phyloP scores from a whole-genome alignment of 1,140 invertebrate genomes.

The Sminthurides bifidus region DNA sequence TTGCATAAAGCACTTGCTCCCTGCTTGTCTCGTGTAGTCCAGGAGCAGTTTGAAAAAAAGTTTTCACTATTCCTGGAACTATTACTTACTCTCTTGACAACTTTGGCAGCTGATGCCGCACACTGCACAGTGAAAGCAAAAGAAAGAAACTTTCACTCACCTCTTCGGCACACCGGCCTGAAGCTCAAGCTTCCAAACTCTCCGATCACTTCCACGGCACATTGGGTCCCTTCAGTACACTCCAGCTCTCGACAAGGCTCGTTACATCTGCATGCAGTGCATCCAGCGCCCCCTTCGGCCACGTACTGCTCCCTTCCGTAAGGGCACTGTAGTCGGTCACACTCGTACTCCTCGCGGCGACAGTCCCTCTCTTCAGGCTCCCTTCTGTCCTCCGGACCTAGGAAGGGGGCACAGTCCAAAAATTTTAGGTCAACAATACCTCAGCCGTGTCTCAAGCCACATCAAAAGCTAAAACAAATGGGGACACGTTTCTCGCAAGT shows the following conservation, averaged over 20 bases:
- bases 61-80: no score
- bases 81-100: no score
- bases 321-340: conserved; percentile 47
- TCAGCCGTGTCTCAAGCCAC: no score
- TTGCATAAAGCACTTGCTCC: no score
- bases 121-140: background rate
- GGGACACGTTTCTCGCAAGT: no score
- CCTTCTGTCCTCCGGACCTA: background rate
- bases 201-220: conserved; percentile 44
- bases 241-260: conserved; percentile 54
- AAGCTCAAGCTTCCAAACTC: conserved; percentile 34
- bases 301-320: conserved; percentile 62
- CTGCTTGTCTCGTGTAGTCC: no score
- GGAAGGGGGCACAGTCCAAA: no score
- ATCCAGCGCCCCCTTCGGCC: conserved; percentile 40
- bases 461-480: no score
- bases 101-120: no score
- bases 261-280: conserved; percentile 51
- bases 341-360: conserved; percentile 6
- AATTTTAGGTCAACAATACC: no score
- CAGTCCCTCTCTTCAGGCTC: conserved; percentile 2
- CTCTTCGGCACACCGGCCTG: conserved; percentile 49
- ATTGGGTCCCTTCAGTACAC: conserved; percentile 53
- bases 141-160: conserved; percentile 38
- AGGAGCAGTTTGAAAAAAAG: no score